phyloP scores from a whole-genome alignment of 2,888 invertebrate genomes.

The Celastrina argiolus region DNA sequence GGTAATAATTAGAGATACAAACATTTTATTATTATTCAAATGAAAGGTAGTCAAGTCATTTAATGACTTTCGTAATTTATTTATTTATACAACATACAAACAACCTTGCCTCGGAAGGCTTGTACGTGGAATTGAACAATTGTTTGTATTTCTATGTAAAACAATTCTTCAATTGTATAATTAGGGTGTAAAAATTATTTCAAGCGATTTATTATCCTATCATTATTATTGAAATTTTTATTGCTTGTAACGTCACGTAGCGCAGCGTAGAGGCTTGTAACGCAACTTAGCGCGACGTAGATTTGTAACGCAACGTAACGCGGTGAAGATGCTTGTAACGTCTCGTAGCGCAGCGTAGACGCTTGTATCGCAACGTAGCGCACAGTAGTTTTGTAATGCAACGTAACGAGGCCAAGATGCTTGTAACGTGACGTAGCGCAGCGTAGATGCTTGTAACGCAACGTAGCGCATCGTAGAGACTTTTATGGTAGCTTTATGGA shows the following conservation, averaged over 20 bases:
- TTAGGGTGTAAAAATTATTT: neutral
- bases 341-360: neutral
- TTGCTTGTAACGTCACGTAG: neutral
- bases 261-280: neutral
- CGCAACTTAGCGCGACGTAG: too few relatives aligned
- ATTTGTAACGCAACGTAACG: neutral
- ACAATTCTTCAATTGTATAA: neutral
- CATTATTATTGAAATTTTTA: neutral
- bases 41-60: neutral
- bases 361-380: neutral
- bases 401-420: too few relatives aligned
- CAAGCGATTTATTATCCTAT: neutral
- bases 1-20: too few relatives aligned
- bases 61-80: neutral
- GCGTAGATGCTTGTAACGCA: neutral
- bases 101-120: neutral
- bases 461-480: too few relatives aligned
- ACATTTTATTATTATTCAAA: neutral
- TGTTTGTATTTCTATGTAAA: neutral
- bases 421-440: neutral
- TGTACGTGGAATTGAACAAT: neutral
- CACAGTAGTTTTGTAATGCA: too few relatives aligned
- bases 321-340: neutral
- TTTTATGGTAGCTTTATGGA: too few relatives aligned
- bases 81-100: neutral